A percentile compares a stretch with the other conserved stretches of the same genome.
These are phyloP conservation scores for Zoanthus sansibaricus DNA, from an alignment of 92 coral and sea anemone species.

Conservation along the genomic window DNA sequence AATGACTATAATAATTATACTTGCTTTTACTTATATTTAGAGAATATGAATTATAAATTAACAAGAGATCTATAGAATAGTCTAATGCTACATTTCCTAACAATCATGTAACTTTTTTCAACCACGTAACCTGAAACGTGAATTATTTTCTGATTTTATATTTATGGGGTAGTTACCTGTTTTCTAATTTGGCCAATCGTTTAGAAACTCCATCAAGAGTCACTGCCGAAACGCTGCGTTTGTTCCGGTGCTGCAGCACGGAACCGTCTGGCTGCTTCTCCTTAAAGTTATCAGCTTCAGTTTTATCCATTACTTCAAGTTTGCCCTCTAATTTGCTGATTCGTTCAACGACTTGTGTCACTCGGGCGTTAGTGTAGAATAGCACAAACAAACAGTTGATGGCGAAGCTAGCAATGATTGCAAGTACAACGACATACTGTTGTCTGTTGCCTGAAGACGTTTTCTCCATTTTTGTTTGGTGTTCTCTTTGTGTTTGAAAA, in stretches of 20 bases:
- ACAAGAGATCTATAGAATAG: too few relatives aligned
- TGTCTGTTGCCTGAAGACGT: background rate
- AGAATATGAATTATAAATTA: too few relatives aligned
- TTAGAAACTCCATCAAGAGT: conserved; percentile 9
- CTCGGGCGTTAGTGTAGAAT: background rate
- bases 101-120: too few relatives aligned
- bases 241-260: background rate
- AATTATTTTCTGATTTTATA: too few relatives aligned
- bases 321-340: background rate
- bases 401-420: background rate
- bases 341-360: background rate
- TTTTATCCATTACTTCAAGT: background rate
- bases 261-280: background rate
- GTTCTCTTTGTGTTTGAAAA: too few relatives aligned
- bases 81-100: too few relatives aligned
- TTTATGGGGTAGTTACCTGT: background rate
- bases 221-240: background rate
- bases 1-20: too few relatives aligned
- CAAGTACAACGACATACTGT: background rate
- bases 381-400: background rate
- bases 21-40: too few relatives aligned
- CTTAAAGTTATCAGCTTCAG: background rate
- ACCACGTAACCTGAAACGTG: too few relatives aligned
- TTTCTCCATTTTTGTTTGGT: background rate
- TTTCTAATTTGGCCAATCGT: background rate